A percentile compares a stretch with the other conserved stretches of the same genome.
These are phyloP conservation scores for Cordilura impudica DNA, from an alignment of 2,888 invertebrate genomes.

Conservation along the genomic window DNA sequence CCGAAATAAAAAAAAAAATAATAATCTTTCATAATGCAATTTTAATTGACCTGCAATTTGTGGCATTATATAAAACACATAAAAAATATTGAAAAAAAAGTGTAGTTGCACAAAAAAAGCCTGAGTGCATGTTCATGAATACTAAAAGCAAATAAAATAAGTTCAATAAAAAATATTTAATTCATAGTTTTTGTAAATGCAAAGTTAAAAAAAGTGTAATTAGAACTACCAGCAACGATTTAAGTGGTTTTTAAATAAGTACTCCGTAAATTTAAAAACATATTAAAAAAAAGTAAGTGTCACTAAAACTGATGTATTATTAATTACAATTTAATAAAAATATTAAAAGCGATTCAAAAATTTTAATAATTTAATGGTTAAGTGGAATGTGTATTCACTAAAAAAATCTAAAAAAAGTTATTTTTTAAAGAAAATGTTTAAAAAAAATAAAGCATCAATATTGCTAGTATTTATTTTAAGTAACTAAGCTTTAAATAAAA, in stretches of 20 bases:
- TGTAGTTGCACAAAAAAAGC: background rate
- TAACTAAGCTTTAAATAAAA: no score
- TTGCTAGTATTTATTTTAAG: no score
- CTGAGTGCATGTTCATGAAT: background rate
- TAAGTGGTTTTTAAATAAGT: background rate
- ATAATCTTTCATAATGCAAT: constrained; percentile 44
- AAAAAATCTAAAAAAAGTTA: no score
- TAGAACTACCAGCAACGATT: background rate
- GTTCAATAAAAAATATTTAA: background rate
- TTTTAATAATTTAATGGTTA: no score
- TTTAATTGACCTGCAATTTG: constrained; percentile 58
- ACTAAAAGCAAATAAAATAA: background rate
- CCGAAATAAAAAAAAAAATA: constrained; percentile 4
- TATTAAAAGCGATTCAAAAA: background rate
- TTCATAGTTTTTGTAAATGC: background rate
- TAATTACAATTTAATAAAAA: background rate
- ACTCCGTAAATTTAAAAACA: background rate
- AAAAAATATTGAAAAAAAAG: background rate
- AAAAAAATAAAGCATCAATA: no score
- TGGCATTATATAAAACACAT: constrained; percentile 17
- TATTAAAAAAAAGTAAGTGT: constrained; percentile 25
- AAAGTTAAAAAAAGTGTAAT: background rate
- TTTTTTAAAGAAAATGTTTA: no score
- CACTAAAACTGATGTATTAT: no score
- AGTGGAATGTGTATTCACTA: no score